Conservation (phyloP, 1,140 invertebrate species). For the Eriosoma lanigerum region DNA sequence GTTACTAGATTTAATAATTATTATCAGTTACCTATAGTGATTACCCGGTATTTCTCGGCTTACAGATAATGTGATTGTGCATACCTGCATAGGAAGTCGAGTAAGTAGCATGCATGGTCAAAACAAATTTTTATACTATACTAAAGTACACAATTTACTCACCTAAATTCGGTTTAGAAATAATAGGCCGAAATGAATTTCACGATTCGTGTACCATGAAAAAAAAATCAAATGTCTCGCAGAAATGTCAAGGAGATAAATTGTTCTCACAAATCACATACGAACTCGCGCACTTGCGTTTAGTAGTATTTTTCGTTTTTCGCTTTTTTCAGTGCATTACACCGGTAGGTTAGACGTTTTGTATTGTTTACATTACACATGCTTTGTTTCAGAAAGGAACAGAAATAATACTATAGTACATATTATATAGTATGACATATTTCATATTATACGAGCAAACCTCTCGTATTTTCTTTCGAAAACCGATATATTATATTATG, state of each 20-base stretch:
- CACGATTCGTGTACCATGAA: neutral
- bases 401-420: neutral
- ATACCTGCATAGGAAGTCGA: no score
- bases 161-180: conserved; percentile 2
- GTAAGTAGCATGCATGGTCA: no score
- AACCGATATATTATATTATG: neutral
- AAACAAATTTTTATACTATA: no score
- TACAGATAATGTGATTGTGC: no score
- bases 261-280: conserved; percentile 3
- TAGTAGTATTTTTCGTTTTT: neutral
- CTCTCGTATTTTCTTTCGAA: neutral
- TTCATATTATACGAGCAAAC: neutral
- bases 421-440: neutral
- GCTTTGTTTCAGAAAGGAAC: neutral
- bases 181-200: neutral
- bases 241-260: conserved; percentile 27
- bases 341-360: neutral
- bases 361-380: conserved; percentile 12
- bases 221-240: conserved; percentile 13
- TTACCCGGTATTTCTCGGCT: no score
- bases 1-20: no score
- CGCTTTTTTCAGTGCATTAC: neutral
- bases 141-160: conserved; percentile 2
- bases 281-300: neutral
- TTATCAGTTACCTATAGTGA: no score